Conservation (phyloP, 2,888 invertebrate species). For the Drosophila parthenogenetica region DNA sequence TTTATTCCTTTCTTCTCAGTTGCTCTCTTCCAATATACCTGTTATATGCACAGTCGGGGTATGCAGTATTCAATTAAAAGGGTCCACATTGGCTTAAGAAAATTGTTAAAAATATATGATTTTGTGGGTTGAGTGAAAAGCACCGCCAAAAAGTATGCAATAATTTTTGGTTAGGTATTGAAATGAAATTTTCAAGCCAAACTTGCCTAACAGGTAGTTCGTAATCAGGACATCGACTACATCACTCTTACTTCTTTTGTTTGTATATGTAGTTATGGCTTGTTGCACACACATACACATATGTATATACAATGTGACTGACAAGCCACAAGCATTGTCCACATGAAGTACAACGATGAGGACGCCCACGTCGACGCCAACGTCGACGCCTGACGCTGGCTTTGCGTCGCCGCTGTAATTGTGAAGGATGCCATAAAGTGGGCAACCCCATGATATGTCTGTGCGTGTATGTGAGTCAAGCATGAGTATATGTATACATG, state of each 20-base stretch:
- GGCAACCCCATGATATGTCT: slow-evolving; percentile 45
- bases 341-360: slow-evolving; percentile 57
- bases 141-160: neutral
- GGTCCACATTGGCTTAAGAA: too few species aligned
- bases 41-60: neutral
- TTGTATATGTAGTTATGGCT: slow-evolving; percentile 55
- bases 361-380: slow-evolving; percentile 25
- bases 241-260: neutral
- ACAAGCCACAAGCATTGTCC: slow-evolving; percentile 79
- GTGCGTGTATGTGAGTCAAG: slow-evolving; percentile 23
- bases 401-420: slow-evolving; percentile 70
- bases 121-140: neutral
- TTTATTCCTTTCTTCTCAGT: neutral
- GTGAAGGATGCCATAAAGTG: slow-evolving; percentile 80
- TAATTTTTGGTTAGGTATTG: neutral
- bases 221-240: neutral
- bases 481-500: slow-evolving; percentile 23
- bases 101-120: too few species aligned
- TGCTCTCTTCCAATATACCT: neutral
- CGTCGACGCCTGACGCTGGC: slow-evolving; percentile 22
- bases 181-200: neutral
- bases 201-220: neutral
- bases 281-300: slow-evolving; percentile 38
- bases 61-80: neutral
- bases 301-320: slow-evolving; percentile 59